Percentiles rank a stretch among this genome's conserved stretches.
phyloP scores from a whole-genome alignment of 2,888 invertebrate genomes.

The Dryomyza anilis region DNA sequence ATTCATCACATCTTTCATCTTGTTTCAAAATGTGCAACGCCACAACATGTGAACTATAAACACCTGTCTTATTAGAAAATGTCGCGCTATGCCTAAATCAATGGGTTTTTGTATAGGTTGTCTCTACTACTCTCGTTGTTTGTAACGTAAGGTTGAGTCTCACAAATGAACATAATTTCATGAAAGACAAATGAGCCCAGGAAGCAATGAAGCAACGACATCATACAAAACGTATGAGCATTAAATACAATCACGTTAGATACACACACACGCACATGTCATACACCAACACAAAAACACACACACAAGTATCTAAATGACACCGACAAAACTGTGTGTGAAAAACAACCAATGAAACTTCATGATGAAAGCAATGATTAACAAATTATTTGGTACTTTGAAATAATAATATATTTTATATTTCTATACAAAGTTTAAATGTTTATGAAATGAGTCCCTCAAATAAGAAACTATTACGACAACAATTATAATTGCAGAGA shows the following conservation, averaged over 20 bases:
- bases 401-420: too few relatives aligned
- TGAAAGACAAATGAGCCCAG: conserved; percentile 17
- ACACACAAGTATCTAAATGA: neutral
- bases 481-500: conserved; percentile 2
- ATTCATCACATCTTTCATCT: too few relatives aligned
- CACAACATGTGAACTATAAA: too few relatives aligned
- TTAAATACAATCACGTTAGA: conserved; percentile 6
- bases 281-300: neutral
- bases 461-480: conserved; percentile 1
- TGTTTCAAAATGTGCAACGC: too few relatives aligned
- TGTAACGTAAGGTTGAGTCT: neutral
- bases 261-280: neutral
- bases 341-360: neutral
- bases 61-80: too few relatives aligned
- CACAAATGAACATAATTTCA: conserved; percentile 8
- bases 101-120: too few relatives aligned
- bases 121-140: neutral
- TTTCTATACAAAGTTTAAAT: too few relatives aligned
- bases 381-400: too few relatives aligned
- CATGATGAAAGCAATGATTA: neutral
- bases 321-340: neutral
- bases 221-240: conserved; percentile 5
- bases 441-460: too few relatives aligned
- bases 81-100: too few relatives aligned
- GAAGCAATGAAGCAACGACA: conserved; percentile 15